phyloP scores from a whole-genome alignment of 2,113 vertebrate species.

The Aldabrachelys gigantea region DNA sequence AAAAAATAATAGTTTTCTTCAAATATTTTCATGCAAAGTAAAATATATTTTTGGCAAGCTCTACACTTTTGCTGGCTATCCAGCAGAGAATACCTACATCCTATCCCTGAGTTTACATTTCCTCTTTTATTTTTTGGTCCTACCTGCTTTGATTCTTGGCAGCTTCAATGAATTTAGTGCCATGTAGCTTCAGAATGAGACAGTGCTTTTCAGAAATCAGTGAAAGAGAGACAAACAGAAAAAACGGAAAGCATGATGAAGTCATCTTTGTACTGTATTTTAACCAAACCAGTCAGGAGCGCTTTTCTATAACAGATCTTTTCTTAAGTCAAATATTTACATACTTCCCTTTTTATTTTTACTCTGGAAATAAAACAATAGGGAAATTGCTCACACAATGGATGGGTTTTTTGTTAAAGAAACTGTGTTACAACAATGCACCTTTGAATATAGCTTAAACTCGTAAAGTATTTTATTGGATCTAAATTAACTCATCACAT shows the following conservation, averaged over 20 bases:
- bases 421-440: neutral
- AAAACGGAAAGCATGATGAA: neutral
- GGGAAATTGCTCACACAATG: neutral
- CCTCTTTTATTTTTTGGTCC: neutral
- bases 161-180: neutral
- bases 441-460: neutral
- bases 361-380: neutral
- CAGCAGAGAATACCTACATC: neutral
- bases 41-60: neutral
- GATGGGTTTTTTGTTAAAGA: neutral
- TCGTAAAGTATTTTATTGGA: neutral
- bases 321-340: conserved; percentile 29
- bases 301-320: neutral
- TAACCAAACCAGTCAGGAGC: neutral
- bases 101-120: neutral
- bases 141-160: neutral
- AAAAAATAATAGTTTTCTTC: neutral
- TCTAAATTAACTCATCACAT: neutral
- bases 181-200: neutral
- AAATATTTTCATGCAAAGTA: neutral
- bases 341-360: conserved; percentile 31
- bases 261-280: neutral
- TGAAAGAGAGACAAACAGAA: neutral
- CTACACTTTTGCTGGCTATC: neutral
- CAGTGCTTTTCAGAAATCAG: neutral